Conservation (phyloP, 1,140 invertebrate genomes). For the Homarus americanus region DNA sequence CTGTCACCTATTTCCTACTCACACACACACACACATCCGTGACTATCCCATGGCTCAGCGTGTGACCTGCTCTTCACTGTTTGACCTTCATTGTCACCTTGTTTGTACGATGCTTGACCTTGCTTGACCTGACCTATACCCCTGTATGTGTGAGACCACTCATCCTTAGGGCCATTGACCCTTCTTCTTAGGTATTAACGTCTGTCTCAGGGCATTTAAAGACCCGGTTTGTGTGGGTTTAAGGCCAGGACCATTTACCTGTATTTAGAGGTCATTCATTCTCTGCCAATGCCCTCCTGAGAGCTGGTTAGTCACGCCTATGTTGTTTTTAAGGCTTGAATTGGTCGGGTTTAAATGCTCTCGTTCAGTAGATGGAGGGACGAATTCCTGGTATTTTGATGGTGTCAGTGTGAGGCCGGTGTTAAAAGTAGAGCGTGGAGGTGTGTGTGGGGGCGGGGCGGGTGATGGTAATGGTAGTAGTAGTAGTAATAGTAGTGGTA, state of each 20-base stretch:
- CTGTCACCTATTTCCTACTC: background rate
- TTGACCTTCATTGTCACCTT: background rate
- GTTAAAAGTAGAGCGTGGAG: too few relatives aligned
- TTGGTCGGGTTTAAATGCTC: background rate
- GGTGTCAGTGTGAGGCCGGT: background rate
- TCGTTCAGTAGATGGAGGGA: background rate
- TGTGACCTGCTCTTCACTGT: background rate
- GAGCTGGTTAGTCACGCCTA: background rate
- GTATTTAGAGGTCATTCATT: background rate
- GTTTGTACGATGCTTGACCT: background rate
- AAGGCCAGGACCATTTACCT: too few relatives aligned
- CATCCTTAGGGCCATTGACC: background rate
- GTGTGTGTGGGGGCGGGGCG: too few relatives aligned
- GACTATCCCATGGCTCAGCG: background rate
- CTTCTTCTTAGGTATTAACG: background rate
- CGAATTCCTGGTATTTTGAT: background rate
- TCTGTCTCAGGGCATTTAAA: background rate
- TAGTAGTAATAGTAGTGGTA: background rate
- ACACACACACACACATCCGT: background rate
- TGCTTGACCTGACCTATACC: background rate
- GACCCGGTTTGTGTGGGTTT: background rate
- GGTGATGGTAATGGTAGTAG: background rate
- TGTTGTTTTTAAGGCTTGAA: background rate
- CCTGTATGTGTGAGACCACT: background rate
- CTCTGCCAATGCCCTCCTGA: background rate